Evolutionary conservation across 1,140 invertebrate genomes (phyloP).

Genomic region (Bombus breviceps): DNA sequence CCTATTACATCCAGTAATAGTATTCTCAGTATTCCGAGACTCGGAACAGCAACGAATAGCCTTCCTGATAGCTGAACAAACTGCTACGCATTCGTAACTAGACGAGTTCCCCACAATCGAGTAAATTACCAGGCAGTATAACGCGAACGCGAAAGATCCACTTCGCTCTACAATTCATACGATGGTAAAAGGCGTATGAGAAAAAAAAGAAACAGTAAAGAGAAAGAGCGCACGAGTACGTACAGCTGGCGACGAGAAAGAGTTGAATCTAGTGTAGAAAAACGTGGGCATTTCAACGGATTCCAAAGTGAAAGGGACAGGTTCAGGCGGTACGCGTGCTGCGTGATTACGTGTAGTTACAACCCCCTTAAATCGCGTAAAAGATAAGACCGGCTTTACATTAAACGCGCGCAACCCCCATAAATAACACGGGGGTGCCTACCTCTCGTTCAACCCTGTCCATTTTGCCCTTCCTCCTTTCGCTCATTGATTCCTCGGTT

Average conservation of each 20-base stretch:
- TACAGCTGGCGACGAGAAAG: background rate
- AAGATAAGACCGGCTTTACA: constrained; percentile 70
- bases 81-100: constrained; percentile 12
- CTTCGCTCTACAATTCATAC: background rate
- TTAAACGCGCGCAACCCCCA: constrained; percentile 65
- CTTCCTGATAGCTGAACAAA: background rate
- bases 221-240: background rate
- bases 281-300: constrained; percentile 61
- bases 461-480: background rate
- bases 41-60: background rate
- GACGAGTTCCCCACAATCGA: background rate
- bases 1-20: background rate
- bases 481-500: background rate
- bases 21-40: background rate
- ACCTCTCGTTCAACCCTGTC: constrained; percentile 19
- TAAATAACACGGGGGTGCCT: constrained; percentile 55
- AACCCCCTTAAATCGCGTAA: constrained; percentile 70
- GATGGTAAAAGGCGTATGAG: background rate
- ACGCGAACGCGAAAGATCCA: background rate
- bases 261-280: constrained; percentile 46
- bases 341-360: constrained; percentile 72
- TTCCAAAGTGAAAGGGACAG: constrained; percentile 62
- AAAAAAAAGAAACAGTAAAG: too few relatives aligned
- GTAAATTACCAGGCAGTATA: constrained; percentile 22
- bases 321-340: constrained; percentile 48